Evolutionary conservation across 2,888 invertebrate species (phyloP), one percentile per base, ranked within the genome.

Genomic region (Crocallis elinguaria): DNA sequence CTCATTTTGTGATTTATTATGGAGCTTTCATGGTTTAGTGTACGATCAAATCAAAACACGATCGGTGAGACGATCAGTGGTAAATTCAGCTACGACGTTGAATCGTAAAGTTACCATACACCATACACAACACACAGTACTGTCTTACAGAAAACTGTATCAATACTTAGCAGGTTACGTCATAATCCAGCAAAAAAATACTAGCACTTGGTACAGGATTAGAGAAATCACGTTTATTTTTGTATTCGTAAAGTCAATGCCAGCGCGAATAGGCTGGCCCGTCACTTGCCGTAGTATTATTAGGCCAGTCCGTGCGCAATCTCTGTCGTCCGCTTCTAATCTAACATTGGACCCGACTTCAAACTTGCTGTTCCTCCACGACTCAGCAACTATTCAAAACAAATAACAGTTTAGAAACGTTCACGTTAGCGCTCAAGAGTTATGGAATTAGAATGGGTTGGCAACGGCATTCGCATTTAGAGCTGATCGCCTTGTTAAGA

Each of bases 161-260:
- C 43, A 57, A 55, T 59, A 57, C 51, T 45, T 52, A 57, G 42
- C 29, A 61, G 36, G 55, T 69, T 67, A 66, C 66, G 70, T 67
- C 75, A 75, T 64, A 72, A 67, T 65, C 56, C 55, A 70, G 63
- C 57, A 39, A 71, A 72, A 70, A 72, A 67, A 69, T 63, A 70
- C 69, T 65, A 62, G 67, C 62, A 56, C 58, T 62, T 60, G 60
- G 55, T 71, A 69, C 66, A 75, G 71, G 73, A 74, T 75, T 76
- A 79, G 75, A 75, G 72, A 77, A 80, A 77, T 79, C 77, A 71
- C 63, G 79, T 84, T 83, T 85, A 86, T 86, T 86, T 86, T 80
- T 67, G 77, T 74, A 69, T 75, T 70, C 73, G 67, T 78, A 80
- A 79, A 85, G 80, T 78, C 81, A 80, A 83, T 77, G 82, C 77